Evolutionary conservation across 2,797 vertebrate genomes (phyloP).

Genomic region (Tangara arthus): DNA sequence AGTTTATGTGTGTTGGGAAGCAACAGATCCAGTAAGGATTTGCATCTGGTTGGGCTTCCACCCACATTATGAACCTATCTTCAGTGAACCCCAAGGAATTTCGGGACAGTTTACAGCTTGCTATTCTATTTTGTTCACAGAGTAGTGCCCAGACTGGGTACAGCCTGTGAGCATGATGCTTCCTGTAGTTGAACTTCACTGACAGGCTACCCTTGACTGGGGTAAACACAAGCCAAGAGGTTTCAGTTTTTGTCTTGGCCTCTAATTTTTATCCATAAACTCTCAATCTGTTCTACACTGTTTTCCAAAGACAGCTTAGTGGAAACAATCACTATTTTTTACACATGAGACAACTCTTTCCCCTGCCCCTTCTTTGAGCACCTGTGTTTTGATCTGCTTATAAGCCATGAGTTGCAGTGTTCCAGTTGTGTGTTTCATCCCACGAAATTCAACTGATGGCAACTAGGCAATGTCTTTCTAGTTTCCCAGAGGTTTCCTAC

Average conservation of each 20-base stretch:
- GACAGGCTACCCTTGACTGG: not conserved
- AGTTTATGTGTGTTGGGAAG: not conserved
- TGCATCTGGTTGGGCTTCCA: not conserved
- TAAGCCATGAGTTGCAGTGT: not conserved
- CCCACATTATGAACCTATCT: not conserved
- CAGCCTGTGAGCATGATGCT: not conserved
- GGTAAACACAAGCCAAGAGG: not conserved
- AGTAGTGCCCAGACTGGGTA: not conserved
- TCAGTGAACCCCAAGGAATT: not conserved
- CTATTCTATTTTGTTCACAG: not conserved
- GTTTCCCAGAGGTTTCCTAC: not conserved
- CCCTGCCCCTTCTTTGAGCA: not conserved
- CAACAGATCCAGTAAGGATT: not conserved
- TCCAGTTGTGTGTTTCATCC: not conserved
- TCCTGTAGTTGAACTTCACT: not conserved
- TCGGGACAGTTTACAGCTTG: not conserved
- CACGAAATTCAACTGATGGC: not conserved
- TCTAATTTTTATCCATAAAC: not conserved
- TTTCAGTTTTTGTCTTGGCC: not conserved
- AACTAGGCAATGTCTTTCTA: not conserved
- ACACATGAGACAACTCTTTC: not conserved
- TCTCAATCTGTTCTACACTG: not conserved
- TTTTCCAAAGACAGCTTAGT: not conserved
- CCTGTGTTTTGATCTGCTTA: not conserved
- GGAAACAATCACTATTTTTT: not conserved